Evolutionary conservation across 1,140 invertebrate genomes (phyloP).

Genomic region (Vanessa tameamea): DNA sequence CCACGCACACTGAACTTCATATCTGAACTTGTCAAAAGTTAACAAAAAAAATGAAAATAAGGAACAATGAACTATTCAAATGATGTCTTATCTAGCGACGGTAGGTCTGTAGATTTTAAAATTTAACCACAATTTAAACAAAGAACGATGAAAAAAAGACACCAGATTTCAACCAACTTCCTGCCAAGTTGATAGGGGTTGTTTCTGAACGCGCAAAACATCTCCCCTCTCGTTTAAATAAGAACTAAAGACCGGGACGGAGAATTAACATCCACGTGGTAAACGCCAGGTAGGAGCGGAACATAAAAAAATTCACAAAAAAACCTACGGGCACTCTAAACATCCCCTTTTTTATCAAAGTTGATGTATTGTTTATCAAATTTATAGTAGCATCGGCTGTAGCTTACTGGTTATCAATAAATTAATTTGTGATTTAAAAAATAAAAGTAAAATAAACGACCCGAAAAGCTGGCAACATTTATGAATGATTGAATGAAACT

Average conservation of each 20-base stretch:
- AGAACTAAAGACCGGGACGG: constrained; percentile 47
- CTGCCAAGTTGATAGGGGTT: constrained; percentile 64
- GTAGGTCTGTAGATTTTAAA: constrained; percentile 64
- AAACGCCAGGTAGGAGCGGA: constrained; percentile 70
- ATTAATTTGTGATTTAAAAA: constrained; percentile 32
- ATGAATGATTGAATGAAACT: constrained; percentile 33
- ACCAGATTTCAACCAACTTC: constrained; percentile 77
- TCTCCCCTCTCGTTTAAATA: constrained; percentile 47
- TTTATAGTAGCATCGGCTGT: constrained; percentile 66
- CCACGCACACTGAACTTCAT: constrained; percentile 44
- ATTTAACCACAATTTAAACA: constrained; percentile 69
- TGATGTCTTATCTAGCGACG: constrained; percentile 60
- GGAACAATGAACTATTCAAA: constrained; percentile 67
- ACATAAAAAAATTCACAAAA: constrained; percentile 72
- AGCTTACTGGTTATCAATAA: constrained; percentile 51
- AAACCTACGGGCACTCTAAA: constrained; percentile 71
- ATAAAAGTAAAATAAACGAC: constrained; percentile 23
- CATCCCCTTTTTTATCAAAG: constrained; percentile 69
- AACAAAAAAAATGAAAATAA: constrained; percentile 44
- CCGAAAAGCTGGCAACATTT: constrained; percentile 15
- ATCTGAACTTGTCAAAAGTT: constrained; percentile 46
- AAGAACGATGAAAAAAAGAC: constrained; percentile 66
- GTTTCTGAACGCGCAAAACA: constrained; percentile 60
- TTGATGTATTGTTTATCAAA: constrained; percentile 70
- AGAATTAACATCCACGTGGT: constrained; percentile 66